Percentiles rank a stretch among this genome's conserved stretches.
Conservation (phyloP, 2,113 vertebrate species). For the Synodontis membranacea region DNA sequence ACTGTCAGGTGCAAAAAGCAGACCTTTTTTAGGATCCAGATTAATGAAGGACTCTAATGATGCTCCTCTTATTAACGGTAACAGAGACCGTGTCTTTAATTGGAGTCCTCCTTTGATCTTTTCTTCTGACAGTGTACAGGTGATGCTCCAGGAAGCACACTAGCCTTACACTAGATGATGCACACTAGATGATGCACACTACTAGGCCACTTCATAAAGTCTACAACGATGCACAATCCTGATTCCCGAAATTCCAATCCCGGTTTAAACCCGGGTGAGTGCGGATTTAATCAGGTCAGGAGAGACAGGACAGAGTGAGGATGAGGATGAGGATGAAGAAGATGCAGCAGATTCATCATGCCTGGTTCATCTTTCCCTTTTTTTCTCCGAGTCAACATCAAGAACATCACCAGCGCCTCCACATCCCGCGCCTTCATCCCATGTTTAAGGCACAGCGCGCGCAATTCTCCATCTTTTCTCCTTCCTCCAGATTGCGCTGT, state of each 20-base stretch:
- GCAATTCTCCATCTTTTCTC: not conserved
- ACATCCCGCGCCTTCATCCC: not conserved
- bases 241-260: not conserved
- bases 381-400: not conserved
- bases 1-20: not conserved
- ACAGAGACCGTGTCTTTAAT: not conserved
- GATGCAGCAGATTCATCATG: not conserved
- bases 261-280: not conserved
- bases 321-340: slow-evolving; percentile 1
- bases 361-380: not conserved
- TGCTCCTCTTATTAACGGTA: not conserved
- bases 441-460: not conserved
- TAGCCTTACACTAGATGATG: not conserved
- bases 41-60: not conserved
- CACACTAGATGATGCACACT: not conserved
- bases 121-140: not conserved
- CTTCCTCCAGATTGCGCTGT: slow-evolving; percentile 18
- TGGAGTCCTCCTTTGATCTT: not conserved
- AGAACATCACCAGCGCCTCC: not conserved
- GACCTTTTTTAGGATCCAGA: not conserved
- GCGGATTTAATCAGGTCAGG: slow-evolving; percentile 6
- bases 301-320: not conserved
- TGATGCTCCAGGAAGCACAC: not conserved
- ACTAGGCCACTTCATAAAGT: not conserved
- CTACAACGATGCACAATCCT: too few relatives aligned